phyloP scores from a whole-genome alignment of 37 sponge, comb jelly and placozoan species.

The Hormiphora californensis region DNA sequence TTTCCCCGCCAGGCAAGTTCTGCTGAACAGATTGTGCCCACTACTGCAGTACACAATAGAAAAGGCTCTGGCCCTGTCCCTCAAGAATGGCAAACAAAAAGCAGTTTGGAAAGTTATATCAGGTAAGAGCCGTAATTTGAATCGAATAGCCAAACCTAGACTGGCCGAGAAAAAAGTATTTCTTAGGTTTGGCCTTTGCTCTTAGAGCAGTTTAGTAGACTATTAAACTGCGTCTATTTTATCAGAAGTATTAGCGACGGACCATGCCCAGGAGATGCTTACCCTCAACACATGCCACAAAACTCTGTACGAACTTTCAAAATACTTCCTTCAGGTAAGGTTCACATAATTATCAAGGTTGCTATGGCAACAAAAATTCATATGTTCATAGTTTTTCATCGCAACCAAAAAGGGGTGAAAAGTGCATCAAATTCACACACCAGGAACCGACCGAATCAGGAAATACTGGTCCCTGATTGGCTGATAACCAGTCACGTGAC shows the following conservation, averaged over 20 bases:
- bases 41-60: slow-evolving; percentile 21
- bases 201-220: neutral
- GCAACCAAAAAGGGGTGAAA: no score
- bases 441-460: no score
- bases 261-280: slow-evolving; percentile 33
- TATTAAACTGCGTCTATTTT: neutral
- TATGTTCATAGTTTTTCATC: no score
- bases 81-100: neutral
- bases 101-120: neutral
- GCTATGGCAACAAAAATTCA: no score
- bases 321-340: slow-evolving; percentile 51
- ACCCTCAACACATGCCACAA: slow-evolving; percentile 46
- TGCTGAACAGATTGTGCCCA: slow-evolving; percentile 31
- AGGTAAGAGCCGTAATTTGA: no score
- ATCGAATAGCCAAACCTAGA: no score
- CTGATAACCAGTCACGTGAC: no score
- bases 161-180: no score
- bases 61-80: slow-evolving; percentile 7
- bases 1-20: slow-evolving; percentile 29
- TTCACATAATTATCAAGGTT: no score
- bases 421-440: no score
- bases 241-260: slow-evolving; percentile 15
- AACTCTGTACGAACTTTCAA: slow-evolving; percentile 35
- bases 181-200: neutral
- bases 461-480: no score